Evolutionary conservation across 1,140 invertebrate genomes (phyloP), one percentile per base, ranked within the genome.

Genomic region (Scaptomyza montana): DNA sequence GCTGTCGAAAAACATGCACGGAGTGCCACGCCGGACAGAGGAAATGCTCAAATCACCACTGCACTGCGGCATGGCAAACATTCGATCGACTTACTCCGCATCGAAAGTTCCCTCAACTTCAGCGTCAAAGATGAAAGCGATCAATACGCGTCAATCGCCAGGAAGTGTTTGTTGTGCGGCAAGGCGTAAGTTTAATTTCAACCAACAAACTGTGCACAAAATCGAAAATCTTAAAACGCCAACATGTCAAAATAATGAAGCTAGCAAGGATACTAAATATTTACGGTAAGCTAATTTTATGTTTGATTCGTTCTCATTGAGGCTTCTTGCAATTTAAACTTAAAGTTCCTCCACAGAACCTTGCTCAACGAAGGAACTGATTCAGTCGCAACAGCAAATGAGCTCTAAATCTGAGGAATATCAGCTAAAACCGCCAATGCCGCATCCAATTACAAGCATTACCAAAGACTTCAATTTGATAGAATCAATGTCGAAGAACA

Each of bases 1-100:
- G 3, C 8, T 39, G 1, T 5, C 12, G 1, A 41, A 51, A 6
- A 43, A 12, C 57, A 41, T 16, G 0, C 13, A n/a, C 12, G 36
- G 30, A 0, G 10, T 25, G 19, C 69, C 69, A 1, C 62, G 62
- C 9, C 53, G 30, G 9, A 71, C 55, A 13, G 57, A 13, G 19
- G 54, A 71, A 19, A 12, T 66, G n/a, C 19, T 59, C 7, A 16
- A 28, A 9, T 71, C 68, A 4, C 68, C 68, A 7, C n/a, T 65
- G n/a, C 68, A 71, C 12, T 8, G 2, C 30, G 6, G 3, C 7
- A 43, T n/a, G 6, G 2, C 21, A 16, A 33, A 5, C n/a, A 10
- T 30, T 0, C 51, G 8, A 9, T 9, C 5, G 30, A 7, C 30
- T 30, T 0, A 30, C 30, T 39, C 39, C 12, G 39, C 39, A 43